Conservation (phyloP, 2,113 vertebrate species). For the Coptodon bakossiorum region DNA sequence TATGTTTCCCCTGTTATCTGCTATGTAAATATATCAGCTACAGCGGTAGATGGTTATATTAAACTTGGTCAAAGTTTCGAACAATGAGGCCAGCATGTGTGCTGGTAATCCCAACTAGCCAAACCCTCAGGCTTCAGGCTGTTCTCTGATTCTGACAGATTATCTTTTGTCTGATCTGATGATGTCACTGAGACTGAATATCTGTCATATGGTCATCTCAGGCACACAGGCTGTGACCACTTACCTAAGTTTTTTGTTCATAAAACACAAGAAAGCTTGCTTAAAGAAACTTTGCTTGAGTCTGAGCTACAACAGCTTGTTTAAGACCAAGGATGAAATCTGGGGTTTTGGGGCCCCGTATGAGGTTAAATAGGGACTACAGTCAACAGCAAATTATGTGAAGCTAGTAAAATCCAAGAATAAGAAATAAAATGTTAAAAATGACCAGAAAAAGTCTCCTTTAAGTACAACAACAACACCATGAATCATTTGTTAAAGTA, state of each 20-base stretch:
- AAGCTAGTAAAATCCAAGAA: neutral
- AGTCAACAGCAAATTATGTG: neutral
- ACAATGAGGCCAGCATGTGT: neutral
- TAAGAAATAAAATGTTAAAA: neutral
- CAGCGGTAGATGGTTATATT: neutral
- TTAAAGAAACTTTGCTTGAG: neutral
- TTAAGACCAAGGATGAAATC: neutral
- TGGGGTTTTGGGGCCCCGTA: neutral
- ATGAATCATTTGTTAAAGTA: neutral
- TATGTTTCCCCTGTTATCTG: neutral
- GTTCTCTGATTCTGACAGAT: neutral
- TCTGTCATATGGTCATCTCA: neutral
- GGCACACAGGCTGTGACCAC: neutral
- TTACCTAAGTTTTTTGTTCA: neutral
- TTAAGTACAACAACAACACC: neutral
- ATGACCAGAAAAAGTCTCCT: neutral
- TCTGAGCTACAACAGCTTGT: neutral
- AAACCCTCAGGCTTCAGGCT: neutral
- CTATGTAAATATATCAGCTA: neutral
- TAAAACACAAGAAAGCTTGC: neutral
- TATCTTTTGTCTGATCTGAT: neutral
- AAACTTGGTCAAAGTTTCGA: neutral
- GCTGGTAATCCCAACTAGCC: neutral
- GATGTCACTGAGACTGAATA: neutral
- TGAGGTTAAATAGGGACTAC: neutral